Evolutionary conservation across 2,113 vertebrate species (phyloP), one percentile per base, ranked within the genome.

Genomic region (Tragulus kanchil): DNA sequence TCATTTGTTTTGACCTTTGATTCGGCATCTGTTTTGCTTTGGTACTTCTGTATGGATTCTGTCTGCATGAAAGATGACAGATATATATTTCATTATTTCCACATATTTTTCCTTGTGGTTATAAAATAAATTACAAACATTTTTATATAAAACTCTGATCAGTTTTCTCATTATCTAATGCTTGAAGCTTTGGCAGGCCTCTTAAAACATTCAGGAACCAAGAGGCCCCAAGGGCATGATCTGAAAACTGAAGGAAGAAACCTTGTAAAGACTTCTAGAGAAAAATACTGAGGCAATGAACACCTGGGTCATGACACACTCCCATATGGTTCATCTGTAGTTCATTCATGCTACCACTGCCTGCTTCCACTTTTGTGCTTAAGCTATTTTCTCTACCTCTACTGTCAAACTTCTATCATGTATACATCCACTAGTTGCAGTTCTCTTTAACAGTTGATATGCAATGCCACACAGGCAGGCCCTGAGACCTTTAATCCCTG

Each of bases 111-210:
- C 58, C 45, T 83, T 84, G 26, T 90, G 25, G 26, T 71, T 93
- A 77, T 59, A 67, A 96, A 96, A 85, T 79, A 94, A 94, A 96
- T 64, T 64, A 87, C 31, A 52, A 89, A 73, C 83, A 85, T 59
- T 89, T 36, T 83, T 48, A 82, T 26, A 78, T 11, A 90, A 83
- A 94, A 64, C 67, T 88, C 54, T 79, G 69, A 16, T 75, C 59
- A 81, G 59, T 90, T 52, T 87, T 95, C 58, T 87, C 61, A 92
- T 61, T 94, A 65, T 85, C 84, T 75, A 79, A 59, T 91, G 73
- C 6, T 54, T 19, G 23, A 79, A 93, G 3, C 4, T 85, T 95
- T 92, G 14, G 69, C 52, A 78, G 59, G 26, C 21, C 17, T 67
- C 52, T 21, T 92, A 61, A 93, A 73, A 93, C 61, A 42, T 58